phyloP scores from a whole-genome alignment of 2,113 vertebrate species.

The Promerops cafer region DNA sequence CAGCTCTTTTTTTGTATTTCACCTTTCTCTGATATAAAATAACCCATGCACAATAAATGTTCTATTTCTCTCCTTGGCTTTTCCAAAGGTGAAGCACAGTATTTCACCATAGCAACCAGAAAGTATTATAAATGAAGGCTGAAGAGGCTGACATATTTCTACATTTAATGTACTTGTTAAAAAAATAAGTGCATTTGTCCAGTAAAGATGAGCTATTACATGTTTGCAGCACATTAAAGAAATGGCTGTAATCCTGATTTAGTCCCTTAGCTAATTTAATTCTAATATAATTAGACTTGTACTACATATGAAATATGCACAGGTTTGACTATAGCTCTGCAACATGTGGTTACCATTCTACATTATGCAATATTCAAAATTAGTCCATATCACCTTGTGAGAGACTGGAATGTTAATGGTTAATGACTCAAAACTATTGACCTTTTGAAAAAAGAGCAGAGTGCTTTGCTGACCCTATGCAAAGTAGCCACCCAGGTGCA shows the following conservation, averaged over 20 bases:
- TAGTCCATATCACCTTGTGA: not conserved
- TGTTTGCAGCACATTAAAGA: not conserved
- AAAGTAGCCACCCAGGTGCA: not conserved
- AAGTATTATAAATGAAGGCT: not conserved
- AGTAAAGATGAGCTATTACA: not conserved
- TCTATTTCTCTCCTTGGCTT: not conserved
- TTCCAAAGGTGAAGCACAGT: not conserved
- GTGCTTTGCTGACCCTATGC: not conserved
- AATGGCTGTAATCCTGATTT: not conserved
- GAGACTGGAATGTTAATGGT: not conserved
- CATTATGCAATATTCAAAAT: not conserved
- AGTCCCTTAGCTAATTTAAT: not conserved
- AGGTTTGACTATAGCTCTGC: not conserved
- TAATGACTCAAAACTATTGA: not conserved
- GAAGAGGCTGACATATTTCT: not conserved
- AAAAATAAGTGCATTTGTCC: not conserved
- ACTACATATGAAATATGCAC: not conserved
- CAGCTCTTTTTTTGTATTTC: not conserved
- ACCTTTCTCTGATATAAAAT: not conserved
- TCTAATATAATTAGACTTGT: not conserved
- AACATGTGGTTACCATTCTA: not conserved
- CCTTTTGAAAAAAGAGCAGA: not conserved
- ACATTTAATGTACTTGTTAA: not conserved
- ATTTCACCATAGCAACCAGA: not conserved
- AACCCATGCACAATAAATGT: not conserved